phyloP scores from a whole-genome alignment of 2,113 vertebrate species.

The Geothlypis trichas region DNA sequence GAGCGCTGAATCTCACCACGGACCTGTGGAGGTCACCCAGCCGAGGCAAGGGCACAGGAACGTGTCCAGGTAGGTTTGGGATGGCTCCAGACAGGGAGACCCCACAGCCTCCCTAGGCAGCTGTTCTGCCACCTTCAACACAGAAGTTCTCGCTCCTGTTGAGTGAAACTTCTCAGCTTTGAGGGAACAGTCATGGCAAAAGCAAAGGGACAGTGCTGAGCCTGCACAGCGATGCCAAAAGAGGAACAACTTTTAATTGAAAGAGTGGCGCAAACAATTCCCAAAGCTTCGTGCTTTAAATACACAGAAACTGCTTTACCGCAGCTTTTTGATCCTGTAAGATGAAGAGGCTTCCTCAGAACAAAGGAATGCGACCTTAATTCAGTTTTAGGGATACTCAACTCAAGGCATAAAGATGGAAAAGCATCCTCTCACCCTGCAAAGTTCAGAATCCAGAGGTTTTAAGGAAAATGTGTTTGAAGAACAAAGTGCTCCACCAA shows the following conservation, averaged over 20 bases:
- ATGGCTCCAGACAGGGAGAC: not conserved
- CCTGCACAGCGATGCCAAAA: not conserved
- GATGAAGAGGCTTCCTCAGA: not conserved
- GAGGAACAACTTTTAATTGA: not conserved
- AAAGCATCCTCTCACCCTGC: not conserved
- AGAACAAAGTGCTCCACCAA: not conserved
- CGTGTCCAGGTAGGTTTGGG: too few species aligned
- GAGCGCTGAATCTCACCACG: rapidly evolving
- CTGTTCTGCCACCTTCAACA: not conserved
- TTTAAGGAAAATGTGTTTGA: not conserved
- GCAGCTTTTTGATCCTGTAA: not conserved
- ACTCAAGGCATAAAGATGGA: not conserved
- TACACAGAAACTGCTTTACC: not conserved
- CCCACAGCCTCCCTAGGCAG: not conserved
- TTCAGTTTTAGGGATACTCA: not conserved
- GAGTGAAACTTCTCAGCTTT: not conserved
- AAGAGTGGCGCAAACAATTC: not conserved
- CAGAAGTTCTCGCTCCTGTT: not conserved
- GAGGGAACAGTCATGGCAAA: not conserved
- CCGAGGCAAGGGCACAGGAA: too few species aligned
- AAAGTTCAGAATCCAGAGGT: not conserved
- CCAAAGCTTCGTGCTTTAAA: not conserved
- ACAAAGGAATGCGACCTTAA: not conserved
- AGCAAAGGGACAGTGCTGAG: rapidly evolving
- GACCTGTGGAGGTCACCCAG: not conserved